These are phyloP conservation scores for Tragelaphus scriptus DNA, from an alignment of 2,113 vertebrate genomes.

Conservation along the genomic window DNA sequence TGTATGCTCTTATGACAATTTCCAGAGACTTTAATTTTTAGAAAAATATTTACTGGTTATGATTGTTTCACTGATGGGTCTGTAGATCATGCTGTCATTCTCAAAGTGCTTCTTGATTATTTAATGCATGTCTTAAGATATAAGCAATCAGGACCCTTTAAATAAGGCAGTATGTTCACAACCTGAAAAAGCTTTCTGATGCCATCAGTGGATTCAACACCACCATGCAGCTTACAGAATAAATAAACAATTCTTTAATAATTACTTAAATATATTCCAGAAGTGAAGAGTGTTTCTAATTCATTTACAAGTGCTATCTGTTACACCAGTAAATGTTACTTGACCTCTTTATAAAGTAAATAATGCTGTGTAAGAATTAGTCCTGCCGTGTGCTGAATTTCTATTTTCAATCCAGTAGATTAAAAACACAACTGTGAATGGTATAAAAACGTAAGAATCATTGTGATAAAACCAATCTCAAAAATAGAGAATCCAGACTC, in stretches of 20 bases:
- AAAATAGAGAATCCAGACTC: slow-evolving; percentile 59
- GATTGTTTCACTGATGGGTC: neutral
- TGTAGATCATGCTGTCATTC: neutral
- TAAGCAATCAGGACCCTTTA: neutral
- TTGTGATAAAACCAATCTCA: slow-evolving; percentile 48
- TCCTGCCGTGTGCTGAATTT: slow-evolving; percentile 32
- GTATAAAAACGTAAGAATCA: slow-evolving; percentile 55
- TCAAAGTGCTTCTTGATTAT: neutral
- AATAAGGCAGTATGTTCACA: slow-evolving; percentile 22
- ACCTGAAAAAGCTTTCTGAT: neutral
- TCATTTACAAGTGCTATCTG: slow-evolving; percentile 47
- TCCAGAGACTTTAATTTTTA: neutral
- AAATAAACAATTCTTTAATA: slow-evolving; percentile 60
- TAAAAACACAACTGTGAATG: slow-evolving; percentile 50
- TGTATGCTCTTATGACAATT: neutral
- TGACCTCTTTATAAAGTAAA: slow-evolving; percentile 64
- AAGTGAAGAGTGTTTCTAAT: slow-evolving; percentile 55
- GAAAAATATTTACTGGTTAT: neutral
- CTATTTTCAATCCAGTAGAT: slow-evolving; percentile 41
- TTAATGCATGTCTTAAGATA: neutral
- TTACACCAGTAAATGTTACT: slow-evolving; percentile 52
- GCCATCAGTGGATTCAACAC: slow-evolving; percentile 46
- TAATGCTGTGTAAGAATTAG: slow-evolving; percentile 49
- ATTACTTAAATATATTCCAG: slow-evolving; percentile 57
- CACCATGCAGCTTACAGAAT: slow-evolving; percentile 10